Base-by-base conservation (phyloP, 64 coral and sea anemone species). In the Dendronephthya gigantea region DNA sequence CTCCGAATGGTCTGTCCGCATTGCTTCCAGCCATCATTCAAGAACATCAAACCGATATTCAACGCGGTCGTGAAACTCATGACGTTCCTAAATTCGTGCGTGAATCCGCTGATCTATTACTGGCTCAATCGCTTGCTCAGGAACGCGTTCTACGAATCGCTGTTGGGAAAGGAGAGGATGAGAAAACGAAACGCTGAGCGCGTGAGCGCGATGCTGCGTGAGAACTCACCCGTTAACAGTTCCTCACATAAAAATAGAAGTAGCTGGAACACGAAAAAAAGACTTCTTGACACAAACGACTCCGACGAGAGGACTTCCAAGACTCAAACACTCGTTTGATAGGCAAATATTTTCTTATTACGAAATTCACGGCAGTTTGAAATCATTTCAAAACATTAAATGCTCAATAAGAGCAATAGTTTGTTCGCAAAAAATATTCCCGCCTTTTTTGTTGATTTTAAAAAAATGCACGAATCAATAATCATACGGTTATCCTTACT, bases 31-130 rank as follows among this genome's bases (percentile, higher is more conserved):
- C 19, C 37, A 11, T 84, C 92, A 4, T 98, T 98, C 82, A 23
- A 35, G 15, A 40, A 43, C 35, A 81, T 86, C 32, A 84, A 92
- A 83, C 85, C 87, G 2, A 72, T 93, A 58, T 89, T 98, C 35
- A 98, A 98, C 13, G 84, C 89, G 27, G 39, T 98, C 10, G 85
- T 93, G 13, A 98, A 98, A 48, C 52, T 98, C 13, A 85, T 98
- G 87, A 98, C 95, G 2, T 98, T 98, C 31, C 68, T 89, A 58
- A 90, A 90, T 51, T 98, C 95, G 7, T 98, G 92, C 81, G 51
- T 90, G 35, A 98, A 98, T 90, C 92, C 95, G 33, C 39, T 98
- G 74, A 91, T 98, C 28, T 98, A 98, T 39, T 98, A 90, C 36
- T 98, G 92, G 95, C 85, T 92, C 41, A 85, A 90, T 48, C 89